Evolutionary conservation across 2,113 vertebrate species (phyloP), one percentile per base, ranked within the genome.

Genomic region (Anhinga rufa): DNA sequence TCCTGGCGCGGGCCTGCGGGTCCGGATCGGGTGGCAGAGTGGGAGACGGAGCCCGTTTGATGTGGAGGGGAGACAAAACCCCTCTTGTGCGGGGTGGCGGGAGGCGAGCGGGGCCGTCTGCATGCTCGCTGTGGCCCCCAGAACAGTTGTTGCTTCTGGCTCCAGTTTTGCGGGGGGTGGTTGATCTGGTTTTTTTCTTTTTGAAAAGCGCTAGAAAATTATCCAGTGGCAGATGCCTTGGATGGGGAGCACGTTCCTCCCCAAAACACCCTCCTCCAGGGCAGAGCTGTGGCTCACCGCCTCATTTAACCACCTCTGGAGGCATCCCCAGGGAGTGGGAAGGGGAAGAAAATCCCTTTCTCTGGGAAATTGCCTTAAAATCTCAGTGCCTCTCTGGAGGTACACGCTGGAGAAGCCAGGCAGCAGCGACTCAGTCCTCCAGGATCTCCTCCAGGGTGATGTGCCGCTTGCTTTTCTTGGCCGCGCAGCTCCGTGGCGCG

Each of bases 141-240:
- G 42, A 92, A 51, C 92, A 93, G 97, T 96, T 94, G 95, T 93
- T 96, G 61, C 93, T 95, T 88, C 91, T 94, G 82, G 54, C 92
- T 94, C 48, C 29, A 4, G 14, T 44, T 74, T 57, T 55, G 11
- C 14, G 17, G 28, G 20, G 44, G 28, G 15, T 44, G 38, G 16
- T 34, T 72, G 66, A 42, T 14, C 17, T 72, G 42, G 7, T 18
- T 46, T 46, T 18, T 52, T 48, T 11, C 11, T 28, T 46, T 86
- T 40, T 36, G 18, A 62, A 49, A 77, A 83, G 31, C 4, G 2
- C 12, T 55, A 36, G 52, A 79, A 78, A 82, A 51, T 61, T 24
- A 31, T 62, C 57, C 12, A 2, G 21, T 69, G 55, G 55, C 58
- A 66, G 86, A 60, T 78, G 77, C n/a, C 42, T 52, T 68, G 65